Percentiles rank a stretch among this genome's conserved stretches.
Conservation (phyloP, 2,888 invertebrate species). For the Conus canariensis region DNA sequence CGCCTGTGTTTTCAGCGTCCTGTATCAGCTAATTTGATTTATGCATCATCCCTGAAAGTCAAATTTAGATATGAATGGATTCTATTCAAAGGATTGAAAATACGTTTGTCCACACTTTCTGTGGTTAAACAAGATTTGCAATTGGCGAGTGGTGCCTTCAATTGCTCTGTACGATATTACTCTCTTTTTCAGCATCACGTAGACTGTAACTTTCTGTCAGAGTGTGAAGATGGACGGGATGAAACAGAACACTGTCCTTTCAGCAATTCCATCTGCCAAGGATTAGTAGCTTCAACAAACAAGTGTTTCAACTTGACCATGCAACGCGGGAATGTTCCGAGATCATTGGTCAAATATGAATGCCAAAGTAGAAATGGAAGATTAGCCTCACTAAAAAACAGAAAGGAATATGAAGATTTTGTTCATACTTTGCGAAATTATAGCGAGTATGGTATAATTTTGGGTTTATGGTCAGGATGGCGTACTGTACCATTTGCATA, state of each 20-base stretch:
- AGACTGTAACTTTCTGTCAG: neutral
- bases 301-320: neutral
- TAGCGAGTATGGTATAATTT: neutral
- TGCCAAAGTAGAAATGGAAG: neutral
- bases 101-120: neutral
- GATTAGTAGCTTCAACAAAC: neutral
- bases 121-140: neutral
- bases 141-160: neutral
- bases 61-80: too few relatives aligned
- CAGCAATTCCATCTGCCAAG: neutral
- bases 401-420: neutral
- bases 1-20: neutral
- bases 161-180: neutral
- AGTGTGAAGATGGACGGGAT: neutral
- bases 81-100: neutral
- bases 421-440: neutral
- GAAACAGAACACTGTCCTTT: constrained; percentile 17
- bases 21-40: neutral
- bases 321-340: too few relatives aligned
- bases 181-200: neutral
- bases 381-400: neutral
- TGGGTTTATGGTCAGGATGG: neutral
- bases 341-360: neutral
- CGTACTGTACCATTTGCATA: neutral
- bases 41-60: neutral